phyloP scores from a whole-genome alignment of 2,113 vertebrate genomes.

The Mustelus asterias region DNA sequence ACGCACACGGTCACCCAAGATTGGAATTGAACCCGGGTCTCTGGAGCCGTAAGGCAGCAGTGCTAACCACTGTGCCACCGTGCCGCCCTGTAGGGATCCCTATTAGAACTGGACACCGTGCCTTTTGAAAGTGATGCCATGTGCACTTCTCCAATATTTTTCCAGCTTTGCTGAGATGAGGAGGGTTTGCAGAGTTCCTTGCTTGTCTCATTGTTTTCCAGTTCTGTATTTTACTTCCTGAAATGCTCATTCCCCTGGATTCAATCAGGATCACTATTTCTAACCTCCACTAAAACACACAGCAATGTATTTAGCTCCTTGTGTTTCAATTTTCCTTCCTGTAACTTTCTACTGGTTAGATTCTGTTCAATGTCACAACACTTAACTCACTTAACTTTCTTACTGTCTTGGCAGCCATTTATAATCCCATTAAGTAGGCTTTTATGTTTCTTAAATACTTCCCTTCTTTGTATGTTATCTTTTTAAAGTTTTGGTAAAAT shows the following conservation, averaged over 20 bases:
- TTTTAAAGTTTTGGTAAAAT: not conserved
- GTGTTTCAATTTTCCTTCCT: not conserved
- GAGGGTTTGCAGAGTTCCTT: not conserved
- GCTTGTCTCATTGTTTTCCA: not conserved
- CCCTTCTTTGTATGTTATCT: not conserved
- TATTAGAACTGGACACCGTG: not conserved
- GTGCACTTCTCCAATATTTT: not conserved
- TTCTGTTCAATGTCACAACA: not conserved
- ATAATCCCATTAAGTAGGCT: not conserved
- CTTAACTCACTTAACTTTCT: not conserved
- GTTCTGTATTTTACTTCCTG: not conserved
- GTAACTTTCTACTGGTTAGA: not conserved
- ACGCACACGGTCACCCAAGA: no score
- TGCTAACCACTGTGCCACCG: no score
- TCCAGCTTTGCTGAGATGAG: not conserved
- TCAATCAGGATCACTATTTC: not conserved
- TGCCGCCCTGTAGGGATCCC: no score
- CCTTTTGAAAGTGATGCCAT: not conserved
- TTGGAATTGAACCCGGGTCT: no score
- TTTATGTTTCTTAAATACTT: not conserved
- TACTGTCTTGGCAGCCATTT: not conserved
- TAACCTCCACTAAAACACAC: not conserved
- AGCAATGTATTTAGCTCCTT: not conserved
- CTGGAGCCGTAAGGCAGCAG: no score
- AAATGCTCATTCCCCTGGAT: not conserved